Percentiles rank a stretch among this genome's conserved stretches.
Conservation (phyloP, 2,113 vertebrate species). For the Cyanoderma ruficeps region DNA sequence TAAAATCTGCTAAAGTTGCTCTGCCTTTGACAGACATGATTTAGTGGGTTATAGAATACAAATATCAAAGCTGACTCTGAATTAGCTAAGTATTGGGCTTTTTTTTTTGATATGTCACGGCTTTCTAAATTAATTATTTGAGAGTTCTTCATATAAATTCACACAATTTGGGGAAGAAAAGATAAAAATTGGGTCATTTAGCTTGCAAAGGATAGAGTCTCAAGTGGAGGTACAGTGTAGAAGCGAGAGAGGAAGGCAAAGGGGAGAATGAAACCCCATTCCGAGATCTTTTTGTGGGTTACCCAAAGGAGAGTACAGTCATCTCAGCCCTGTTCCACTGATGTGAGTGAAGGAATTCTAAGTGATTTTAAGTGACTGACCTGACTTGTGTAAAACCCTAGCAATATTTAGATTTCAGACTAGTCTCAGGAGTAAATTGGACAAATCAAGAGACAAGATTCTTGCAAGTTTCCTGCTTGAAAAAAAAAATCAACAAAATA, state of each 20-base stretch:
- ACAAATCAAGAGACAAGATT: neutral
- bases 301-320: fast-evolving
- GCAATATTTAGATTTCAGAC: neutral
- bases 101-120: neutral
- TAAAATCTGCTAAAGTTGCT: neutral
- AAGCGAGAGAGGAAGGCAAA: neutral
- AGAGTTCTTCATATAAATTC: neutral
- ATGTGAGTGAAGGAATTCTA: neutral
- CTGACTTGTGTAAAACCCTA: neutral
- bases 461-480: neutral
- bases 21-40: neutral
- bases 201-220: neutral
- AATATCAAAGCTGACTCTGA: neutral
- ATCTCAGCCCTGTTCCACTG: neutral
- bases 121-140: neutral
- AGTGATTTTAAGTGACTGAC: neutral
- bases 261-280: neutral
- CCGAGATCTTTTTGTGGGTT: fast-evolving
- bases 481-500: neutral
- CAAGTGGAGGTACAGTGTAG: neutral
- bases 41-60: neutral
- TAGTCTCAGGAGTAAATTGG: neutral
- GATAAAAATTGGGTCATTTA: neutral
- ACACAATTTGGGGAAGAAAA: neutral
- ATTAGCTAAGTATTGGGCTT: neutral